phyloP scores from a whole-genome alignment of 2,888 invertebrate genomes.

The Cheilosia grossa region DNA sequence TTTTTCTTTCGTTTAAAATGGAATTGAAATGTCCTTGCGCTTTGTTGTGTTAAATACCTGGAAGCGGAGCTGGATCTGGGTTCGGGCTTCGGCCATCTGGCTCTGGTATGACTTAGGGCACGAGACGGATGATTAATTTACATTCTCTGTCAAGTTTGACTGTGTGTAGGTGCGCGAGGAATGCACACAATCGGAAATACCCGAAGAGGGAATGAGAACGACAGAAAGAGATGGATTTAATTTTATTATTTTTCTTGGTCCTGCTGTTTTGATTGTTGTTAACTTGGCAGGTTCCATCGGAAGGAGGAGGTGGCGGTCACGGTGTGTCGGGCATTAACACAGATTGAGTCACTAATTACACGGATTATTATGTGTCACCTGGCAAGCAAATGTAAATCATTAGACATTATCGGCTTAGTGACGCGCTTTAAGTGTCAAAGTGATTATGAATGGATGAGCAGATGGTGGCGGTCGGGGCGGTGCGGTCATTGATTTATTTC shows the following conservation, averaged over 20 bases:
- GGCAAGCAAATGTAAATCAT: slow-evolving; percentile 53
- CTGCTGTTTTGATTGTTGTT: slow-evolving; percentile 3
- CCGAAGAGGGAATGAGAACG: background rate
- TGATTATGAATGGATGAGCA: slow-evolving; percentile 16
- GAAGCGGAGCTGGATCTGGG: background rate
- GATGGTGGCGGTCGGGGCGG: background rate
- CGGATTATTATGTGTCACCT: slow-evolving; percentile 58
- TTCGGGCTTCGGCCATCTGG: no score
- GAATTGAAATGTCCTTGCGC: slow-evolving; percentile 39
- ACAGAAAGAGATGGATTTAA: background rate
- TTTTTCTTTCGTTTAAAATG: slow-evolving; percentile 2
- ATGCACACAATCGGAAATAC: slow-evolving; percentile 6
- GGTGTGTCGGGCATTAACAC: slow-evolving; percentile 1
- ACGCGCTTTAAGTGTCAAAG: slow-evolving; percentile 35
- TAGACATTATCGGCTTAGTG: slow-evolving; percentile 46
- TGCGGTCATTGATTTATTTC: slow-evolving; percentile 37
- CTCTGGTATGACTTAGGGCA: background rate
- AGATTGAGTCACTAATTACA: slow-evolving; percentile 46
- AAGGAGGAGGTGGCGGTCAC: slow-evolving; percentile 6
- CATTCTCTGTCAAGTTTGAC: slow-evolving; percentile 10
- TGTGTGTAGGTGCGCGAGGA: background rate
- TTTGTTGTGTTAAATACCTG: slow-evolving; percentile 27
- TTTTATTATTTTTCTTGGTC: slow-evolving; percentile 16
- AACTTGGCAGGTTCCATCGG: background rate
- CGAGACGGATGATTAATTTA: slow-evolving; percentile 33